Evolutionary conservation across 2,888 invertebrate species (phyloP).

Genomic region (Spatulosminthurus flaviceps): DNA sequence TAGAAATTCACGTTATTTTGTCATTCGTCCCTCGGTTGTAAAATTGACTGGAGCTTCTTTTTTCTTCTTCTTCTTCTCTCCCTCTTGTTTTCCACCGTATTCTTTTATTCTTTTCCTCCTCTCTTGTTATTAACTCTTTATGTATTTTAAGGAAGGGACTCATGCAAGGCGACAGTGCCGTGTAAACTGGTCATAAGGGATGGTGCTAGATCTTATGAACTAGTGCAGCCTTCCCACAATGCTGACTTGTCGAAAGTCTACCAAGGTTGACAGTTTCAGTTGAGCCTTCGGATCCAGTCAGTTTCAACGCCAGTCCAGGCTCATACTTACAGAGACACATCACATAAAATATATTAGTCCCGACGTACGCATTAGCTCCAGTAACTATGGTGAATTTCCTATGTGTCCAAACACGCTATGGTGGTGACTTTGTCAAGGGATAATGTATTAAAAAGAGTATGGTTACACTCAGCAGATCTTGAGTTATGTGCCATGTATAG

Average conservation of each 20-base stretch:
- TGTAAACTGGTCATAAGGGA: slow-evolving; percentile 18
- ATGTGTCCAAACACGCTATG: neutral
- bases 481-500: no score
- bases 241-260: slow-evolving; percentile 21
- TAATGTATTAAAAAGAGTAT: neutral
- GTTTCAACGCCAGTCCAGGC: neutral
- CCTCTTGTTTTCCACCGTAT: neutral
- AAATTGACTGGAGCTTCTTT: slow-evolving; percentile 19
- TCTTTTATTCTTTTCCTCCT: neutral
- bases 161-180: neutral
- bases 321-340: neutral
- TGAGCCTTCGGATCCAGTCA: slow-evolving; percentile 5
- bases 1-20: slow-evolving; percentile 11
- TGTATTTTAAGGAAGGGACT: neutral
- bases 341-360: slow-evolving; percentile 18
- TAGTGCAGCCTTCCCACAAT: neutral
- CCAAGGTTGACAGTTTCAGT: slow-evolving; percentile 24
- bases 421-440: slow-evolving; percentile 5
- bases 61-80: neutral
- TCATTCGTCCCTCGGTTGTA: neutral
- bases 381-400: neutral
- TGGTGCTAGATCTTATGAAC: neutral
- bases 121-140: neutral
- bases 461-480: neutral
- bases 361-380: neutral